Evolutionary conservation across 2,797 vertebrate genomes (phyloP).

Genomic region (Cygnus olor): DNA sequence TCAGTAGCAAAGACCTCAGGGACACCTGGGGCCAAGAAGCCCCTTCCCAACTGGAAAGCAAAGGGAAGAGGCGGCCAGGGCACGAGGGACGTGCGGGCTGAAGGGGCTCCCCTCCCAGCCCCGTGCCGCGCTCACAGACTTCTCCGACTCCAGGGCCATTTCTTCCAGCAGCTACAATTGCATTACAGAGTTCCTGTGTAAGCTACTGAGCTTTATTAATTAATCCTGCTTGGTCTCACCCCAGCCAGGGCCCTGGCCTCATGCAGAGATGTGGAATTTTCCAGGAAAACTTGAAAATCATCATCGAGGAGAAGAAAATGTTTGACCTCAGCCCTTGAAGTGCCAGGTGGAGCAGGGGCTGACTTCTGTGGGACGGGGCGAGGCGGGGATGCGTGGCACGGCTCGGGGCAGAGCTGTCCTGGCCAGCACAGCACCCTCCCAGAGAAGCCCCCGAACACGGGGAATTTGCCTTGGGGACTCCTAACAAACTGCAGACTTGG

Average conservation of each 20-base stretch:
- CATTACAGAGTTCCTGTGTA: conserved; percentile 79
- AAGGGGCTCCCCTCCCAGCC: conserved; percentile 78
- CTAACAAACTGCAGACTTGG: not conserved
- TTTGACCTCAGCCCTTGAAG: not conserved
- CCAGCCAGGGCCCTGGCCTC: conserved; percentile 56
- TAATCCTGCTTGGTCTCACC: conserved; percentile 75
- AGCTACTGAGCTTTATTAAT: conserved; percentile 81
- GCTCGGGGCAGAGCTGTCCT: not conserved
- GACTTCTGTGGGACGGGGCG: not conserved
- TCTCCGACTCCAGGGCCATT: conserved; percentile 82
- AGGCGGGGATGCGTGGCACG: fast-evolving
- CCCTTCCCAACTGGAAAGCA: not conserved
- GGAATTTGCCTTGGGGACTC: not conserved
- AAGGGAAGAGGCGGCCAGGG: not conserved
- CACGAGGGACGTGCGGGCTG: conserved; percentile 13
- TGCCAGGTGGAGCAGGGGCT: not conserved
- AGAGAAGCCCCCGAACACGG: not conserved
- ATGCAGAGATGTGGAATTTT: conserved; percentile 90
- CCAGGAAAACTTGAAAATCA: conserved; percentile 89
- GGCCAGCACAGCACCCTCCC: not conserved
- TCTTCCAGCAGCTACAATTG: conserved; percentile 88
- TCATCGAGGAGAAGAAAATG: conserved; percentile 64
- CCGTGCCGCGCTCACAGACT: conserved; percentile 78
- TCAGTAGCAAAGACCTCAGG: not conserved
- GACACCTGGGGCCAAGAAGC: not conserved